Percentiles rank a stretch among this genome's conserved stretches.
phyloP scores from a whole-genome alignment of 2,888 invertebrate species.

The Epirrita christyi region DNA sequence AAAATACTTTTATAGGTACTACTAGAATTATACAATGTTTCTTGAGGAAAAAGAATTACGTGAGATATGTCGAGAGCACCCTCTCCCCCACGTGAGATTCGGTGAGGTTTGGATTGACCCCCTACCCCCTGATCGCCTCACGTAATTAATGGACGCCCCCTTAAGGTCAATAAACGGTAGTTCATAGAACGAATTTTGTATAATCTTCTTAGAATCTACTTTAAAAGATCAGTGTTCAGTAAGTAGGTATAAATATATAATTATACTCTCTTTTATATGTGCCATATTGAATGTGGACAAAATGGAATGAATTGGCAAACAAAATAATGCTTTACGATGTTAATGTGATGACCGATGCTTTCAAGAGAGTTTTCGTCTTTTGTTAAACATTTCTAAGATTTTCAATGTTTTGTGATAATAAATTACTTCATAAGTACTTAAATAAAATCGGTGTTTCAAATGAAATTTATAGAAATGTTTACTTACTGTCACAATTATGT shows the following conservation, averaged over 20 bases:
- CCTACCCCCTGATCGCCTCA: no score
- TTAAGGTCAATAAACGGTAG: conserved; percentile 41
- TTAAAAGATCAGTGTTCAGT: conserved; percentile 35
- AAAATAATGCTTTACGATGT: conserved; percentile 8
- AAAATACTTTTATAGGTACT: no score
- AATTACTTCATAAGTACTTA: background rate
- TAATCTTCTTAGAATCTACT: conserved; percentile 20
- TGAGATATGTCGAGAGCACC: no score
- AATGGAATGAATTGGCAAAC: conserved; percentile 24
- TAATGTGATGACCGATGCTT: background rate
- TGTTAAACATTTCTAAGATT: background rate
- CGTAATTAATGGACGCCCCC: no score
- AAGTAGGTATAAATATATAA: conserved; percentile 28
- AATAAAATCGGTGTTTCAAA: conserved; percentile 6
- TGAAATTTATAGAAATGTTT: conserved; percentile 3
- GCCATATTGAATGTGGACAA: conserved; percentile 56
- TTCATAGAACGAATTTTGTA: conserved; percentile 46
- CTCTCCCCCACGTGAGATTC: no score
- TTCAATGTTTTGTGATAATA: conserved; percentile 21
- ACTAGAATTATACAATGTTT: no score
- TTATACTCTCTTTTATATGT: conserved; percentile 40
- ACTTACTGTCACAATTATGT: conserved; percentile 6
- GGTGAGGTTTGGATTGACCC: no score
- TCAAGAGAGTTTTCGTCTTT: conserved; percentile 38
- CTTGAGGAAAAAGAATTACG: no score